A percentile compares a stretch with the other conserved stretches of the same genome.
Evolutionary conservation across 2,113 vertebrate species (phyloP).

Genomic region (Halcyon senegalensis): DNA sequence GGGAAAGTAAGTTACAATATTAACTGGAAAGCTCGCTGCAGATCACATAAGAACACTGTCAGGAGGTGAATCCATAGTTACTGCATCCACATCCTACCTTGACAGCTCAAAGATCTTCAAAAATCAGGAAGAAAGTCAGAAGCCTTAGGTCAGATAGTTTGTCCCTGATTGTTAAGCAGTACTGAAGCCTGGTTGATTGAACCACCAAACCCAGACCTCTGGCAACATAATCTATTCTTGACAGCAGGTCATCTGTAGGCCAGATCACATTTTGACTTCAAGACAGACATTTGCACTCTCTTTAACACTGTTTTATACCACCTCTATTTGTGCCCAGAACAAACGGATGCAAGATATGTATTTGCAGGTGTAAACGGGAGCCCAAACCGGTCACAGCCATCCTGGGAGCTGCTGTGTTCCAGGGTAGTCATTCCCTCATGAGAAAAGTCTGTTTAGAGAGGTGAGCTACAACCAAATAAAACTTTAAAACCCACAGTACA

Average conservation of each 20-base stretch:
- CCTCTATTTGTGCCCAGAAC: neutral
- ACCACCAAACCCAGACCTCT: neutral
- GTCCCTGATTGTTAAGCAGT: neutral
- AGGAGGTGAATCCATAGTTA: neutral
- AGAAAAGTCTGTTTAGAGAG: neutral
- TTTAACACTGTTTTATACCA: neutral
- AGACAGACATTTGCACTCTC: neutral
- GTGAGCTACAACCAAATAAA: neutral
- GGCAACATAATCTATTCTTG: neutral
- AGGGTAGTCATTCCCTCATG: neutral
- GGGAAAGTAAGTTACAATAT: neutral
- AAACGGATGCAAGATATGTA: neutral
- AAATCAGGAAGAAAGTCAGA: neutral
- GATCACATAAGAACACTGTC: neutral
- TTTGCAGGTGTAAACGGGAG: neutral
- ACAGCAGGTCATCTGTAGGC: neutral
- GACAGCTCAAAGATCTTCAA: neutral
- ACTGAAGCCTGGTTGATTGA: neutral
- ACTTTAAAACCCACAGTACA: too few species aligned
- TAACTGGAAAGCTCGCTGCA: neutral
- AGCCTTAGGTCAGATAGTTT: neutral
- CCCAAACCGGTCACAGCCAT: neutral
- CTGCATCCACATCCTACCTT: neutral
- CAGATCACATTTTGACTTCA: neutral
- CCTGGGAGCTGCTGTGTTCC: fast-evolving